Base-by-base conservation (phyloP, 2,797 vertebrate species). In the Macrochelys suwanniensis region DNA sequence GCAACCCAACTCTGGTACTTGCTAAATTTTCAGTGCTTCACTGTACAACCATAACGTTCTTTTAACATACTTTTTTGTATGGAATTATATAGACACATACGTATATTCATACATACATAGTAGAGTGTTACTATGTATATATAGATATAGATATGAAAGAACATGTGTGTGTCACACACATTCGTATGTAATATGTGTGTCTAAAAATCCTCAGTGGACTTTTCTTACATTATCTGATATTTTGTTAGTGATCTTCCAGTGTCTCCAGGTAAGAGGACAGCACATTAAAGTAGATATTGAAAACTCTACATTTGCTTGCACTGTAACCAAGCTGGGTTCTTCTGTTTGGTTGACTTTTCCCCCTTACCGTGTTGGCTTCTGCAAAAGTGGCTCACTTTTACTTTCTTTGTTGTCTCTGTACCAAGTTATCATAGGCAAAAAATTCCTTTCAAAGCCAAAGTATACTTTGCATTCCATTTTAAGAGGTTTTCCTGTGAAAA, bases 401-500 rank as follows among this genome's bases (percentile, higher is more conserved):
- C 45, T 91, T 37, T 97, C 93, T 65, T 97, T 90, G 0, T 91
- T 92, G 37, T 96, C 80, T 93, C 92, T 96, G 90, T 96, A 96
- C 99, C 99, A 99, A 49, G 74, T 96, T 49, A 99, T 95, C 3
- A 82, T 82, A 68, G 88, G 93, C 0, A 19, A 6, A 88, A 96
- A 92, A 12, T 47, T 5, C 16, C 2, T 92, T 98, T 99, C 98
- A 90, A 96, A 98, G 31, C 98, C 98, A 97, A 99, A 99, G 65
- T 92, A 56, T 6, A 98, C 98, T 45, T 51, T 89, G 96, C 99
- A 99, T 26, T 59, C 94, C 53, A 99, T 97, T 81, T 88, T 97
- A 85, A 99, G 89, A 68, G 98, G 80, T 83, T 96, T 97, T 95
- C 99, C 99, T 99, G 94, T 90, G 19, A 71, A 93, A 95, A 89